These are phyloP conservation scores for Salvelinus fontinalis DNA, from an alignment of 2,113 vertebrate species.

Conservation along the genomic window DNA sequence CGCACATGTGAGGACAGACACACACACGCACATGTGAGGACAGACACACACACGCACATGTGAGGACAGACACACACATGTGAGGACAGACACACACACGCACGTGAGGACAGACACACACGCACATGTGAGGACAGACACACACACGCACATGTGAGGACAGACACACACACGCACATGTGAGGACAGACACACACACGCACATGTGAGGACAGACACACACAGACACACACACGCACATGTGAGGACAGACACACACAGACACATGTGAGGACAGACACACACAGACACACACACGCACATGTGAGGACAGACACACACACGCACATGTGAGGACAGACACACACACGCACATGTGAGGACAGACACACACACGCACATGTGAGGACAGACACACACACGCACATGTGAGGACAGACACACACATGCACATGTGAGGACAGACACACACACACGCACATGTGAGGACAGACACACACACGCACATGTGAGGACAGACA, in stretches of 20 bases:
- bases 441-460: constrained; percentile 5
- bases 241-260: neutral
- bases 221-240: constrained; percentile 5
- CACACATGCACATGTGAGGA: too few relatives aligned
- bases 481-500: neutral
- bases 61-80: too few relatives aligned
- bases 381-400: neutral
- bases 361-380: neutral
- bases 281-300: constrained; percentile 6
- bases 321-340: neutral
- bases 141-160: neutral
- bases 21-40: neutral
- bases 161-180: neutral
- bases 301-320: neutral
- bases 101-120: neutral
- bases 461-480: neutral
- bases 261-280: neutral
- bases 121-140: neutral
- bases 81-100: too few relatives aligned
- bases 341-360: neutral
- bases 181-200: neutral
- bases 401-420: neutral
- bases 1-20: neutral
- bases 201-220: neutral
- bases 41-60: neutral